Base-by-base conservation (phyloP, 1,140 invertebrate genomes). In the Polypedilum pembai region DNA sequence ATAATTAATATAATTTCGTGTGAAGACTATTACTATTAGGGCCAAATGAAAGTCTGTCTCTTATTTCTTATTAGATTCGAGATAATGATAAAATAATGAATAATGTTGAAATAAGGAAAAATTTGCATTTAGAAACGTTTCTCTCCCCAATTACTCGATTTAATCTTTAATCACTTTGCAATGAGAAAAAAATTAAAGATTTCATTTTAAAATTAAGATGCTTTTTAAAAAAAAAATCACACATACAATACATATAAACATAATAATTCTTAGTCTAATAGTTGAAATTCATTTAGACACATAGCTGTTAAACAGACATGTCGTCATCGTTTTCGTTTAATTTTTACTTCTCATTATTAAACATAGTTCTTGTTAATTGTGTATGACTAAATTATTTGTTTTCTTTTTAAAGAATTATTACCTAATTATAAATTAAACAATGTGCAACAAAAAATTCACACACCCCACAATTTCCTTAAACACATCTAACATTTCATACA, bases 351-450 rank as follows among this genome's bases (percentile, higher is more conserved):
- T 56, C 45, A 56, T 56, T 56, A 56, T 56, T 56, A 56, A 56
- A 56, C 8, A 45, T 33, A 56, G n/a, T 56, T 56, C 45, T 56
- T 56, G 45, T 56, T 56, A 56, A 56, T 56, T 56, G 45, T 56
- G 45, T 56, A n/a, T 56, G n/a, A 56, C 45, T 56, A 56, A 56
- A 56, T 56, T 56, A 56, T 56, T 56, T 56, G 45, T 56, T 56
- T 56, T 56, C 24, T 33, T 33, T 33, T 33, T 33, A 33, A 33
- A 33, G 24, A 33, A 33, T 33, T 33, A 33, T 33, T 33, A n/a
- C n/a, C n/a, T n/a, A 33, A 33, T 33, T 33, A 33, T 33, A 33
- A 33, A 33, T 33, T 33, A 33, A 33, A 33, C 2, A 33, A 33
- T 33, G 24, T 33, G 24, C 24, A 33, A 33, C 24, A 33, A 33